Percentiles rank a stretch among this genome's conserved stretches.
Conservation (phyloP, 1,140 invertebrate species). For the Cyclina sinensis region DNA sequence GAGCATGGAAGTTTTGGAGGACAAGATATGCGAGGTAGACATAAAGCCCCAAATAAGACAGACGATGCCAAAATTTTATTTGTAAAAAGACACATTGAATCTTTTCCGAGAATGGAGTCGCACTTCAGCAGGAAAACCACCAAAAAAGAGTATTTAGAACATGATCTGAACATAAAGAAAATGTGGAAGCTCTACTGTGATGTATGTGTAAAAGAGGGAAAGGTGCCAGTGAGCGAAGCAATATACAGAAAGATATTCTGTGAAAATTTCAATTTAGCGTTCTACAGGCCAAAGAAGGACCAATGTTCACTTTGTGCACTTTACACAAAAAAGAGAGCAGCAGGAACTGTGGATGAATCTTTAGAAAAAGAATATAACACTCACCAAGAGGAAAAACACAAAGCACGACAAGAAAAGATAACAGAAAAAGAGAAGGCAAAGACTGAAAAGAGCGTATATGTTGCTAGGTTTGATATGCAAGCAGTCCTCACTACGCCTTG, state of each 20-base stretch:
- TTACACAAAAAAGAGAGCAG: neutral
- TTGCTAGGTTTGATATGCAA: constrained; percentile 51
- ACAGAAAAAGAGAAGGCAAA: constrained; percentile 32
- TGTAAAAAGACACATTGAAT: constrained; percentile 27
- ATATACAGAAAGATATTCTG: too few species aligned
- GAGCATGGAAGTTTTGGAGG: neutral
- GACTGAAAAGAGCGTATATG: too few species aligned
- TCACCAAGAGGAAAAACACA: neutral
- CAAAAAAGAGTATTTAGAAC: too few species aligned
- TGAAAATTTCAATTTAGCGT: constrained; percentile 27
- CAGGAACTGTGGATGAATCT: too few species aligned
- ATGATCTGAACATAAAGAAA: too few species aligned
- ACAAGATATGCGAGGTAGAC: constrained; percentile 2
- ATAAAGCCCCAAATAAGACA: neutral
- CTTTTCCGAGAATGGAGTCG: constrained; percentile 21
- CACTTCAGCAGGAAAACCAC: too few species aligned
- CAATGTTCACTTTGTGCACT: constrained; percentile 30
- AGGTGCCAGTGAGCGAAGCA: neutral
- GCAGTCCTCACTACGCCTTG: constrained; percentile 51
- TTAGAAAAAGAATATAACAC: neutral
- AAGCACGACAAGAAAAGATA: constrained; percentile 17
- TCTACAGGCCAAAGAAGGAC: constrained; percentile 42
- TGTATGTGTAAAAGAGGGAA: neutral
- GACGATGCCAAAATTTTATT: neutral
- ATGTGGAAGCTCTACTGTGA: too few species aligned